Conservation (phyloP, 2,888 invertebrate species). For the Ectemnius continuus region DNA sequence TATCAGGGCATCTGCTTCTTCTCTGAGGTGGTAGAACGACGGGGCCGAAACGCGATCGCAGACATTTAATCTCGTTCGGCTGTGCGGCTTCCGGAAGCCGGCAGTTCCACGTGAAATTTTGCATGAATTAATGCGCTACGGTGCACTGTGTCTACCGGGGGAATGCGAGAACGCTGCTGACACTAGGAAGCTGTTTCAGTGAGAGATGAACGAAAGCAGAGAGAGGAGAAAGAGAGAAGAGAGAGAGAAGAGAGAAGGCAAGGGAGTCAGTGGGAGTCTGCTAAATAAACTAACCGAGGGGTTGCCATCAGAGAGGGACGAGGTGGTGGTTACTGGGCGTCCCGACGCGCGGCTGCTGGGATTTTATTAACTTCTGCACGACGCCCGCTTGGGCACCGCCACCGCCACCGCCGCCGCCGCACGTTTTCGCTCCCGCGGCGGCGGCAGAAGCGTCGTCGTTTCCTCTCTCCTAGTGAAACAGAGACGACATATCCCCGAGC, state of each 20-base stretch:
- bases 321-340: slow-evolving; percentile 59
- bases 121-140: neutral
- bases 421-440: too few relatives aligned
- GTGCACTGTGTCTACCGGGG: neutral
- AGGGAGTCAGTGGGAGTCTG: slow-evolving; percentile 68
- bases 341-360: slow-evolving; percentile 70
- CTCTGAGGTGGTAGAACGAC: too few relatives aligned
- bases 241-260: slow-evolving; percentile 45
- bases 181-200: too few relatives aligned
- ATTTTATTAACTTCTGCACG: slow-evolving; percentile 78
- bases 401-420: slow-evolving; percentile 1
- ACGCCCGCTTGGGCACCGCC: slow-evolving; percentile 52
- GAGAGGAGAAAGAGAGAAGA: slow-evolving; percentile 35
- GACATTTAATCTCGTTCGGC: too few relatives aligned
- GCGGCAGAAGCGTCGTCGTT: too few relatives aligned
- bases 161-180: too few relatives aligned
- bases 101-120: too few relatives aligned
- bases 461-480: slow-evolving; percentile 31
- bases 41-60: too few relatives aligned
- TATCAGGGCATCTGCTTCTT: too few relatives aligned
- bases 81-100: too few relatives aligned
- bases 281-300: slow-evolving; percentile 74
- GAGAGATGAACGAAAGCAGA: slow-evolving; percentile 22
- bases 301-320: slow-evolving; percentile 43
- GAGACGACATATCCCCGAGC: slow-evolving; percentile 47